These are phyloP conservation scores for Bombus turneri DNA, from an alignment of 1,140 invertebrate species.

Conservation along the genomic window DNA sequence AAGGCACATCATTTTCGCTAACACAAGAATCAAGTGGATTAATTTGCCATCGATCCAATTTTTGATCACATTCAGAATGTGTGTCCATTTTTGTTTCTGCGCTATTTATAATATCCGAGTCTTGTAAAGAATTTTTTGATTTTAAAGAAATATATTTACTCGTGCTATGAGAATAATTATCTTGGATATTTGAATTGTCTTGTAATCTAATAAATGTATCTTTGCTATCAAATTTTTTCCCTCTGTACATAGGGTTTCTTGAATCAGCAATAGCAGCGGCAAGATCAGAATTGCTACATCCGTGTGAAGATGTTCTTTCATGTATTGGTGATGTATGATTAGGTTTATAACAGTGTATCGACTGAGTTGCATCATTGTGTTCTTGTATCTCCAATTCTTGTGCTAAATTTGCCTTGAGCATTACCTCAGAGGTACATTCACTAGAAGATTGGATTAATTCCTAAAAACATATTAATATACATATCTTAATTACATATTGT, in stretches of 20 bases:
- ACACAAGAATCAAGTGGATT: slow-evolving; percentile 50
- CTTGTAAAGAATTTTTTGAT: slow-evolving; percentile 31
- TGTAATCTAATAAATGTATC: slow-evolving; percentile 39
- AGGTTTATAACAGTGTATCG: slow-evolving; percentile 18
- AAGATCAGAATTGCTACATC: slow-evolving; percentile 35
- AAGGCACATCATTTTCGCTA: slow-evolving; percentile 61
- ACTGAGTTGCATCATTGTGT: slow-evolving; percentile 16
- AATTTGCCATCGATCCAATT: slow-evolving; percentile 53
- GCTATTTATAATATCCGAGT: slow-evolving; percentile 10
- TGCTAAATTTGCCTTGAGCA: slow-evolving; percentile 17
- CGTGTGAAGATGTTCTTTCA: slow-evolving; percentile 20
- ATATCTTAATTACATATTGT: neutral
- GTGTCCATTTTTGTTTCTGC: slow-evolving; percentile 25
- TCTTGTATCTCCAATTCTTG: slow-evolving; percentile 39
- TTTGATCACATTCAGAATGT: slow-evolving; percentile 20
- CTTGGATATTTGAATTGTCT: slow-evolving; percentile 40
- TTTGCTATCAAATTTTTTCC: slow-evolving; percentile 41
- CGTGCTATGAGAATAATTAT: slow-evolving; percentile 15
- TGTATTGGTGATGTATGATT: slow-evolving; percentile 24
- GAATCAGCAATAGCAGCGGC: slow-evolving; percentile 15
- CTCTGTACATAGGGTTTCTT: slow-evolving; percentile 13
- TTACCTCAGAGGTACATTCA: slow-evolving; percentile 12
- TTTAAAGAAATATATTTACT: slow-evolving; percentile 32
- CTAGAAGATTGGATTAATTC: slow-evolving; percentile 31
- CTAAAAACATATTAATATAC: slow-evolving; percentile 33